Evolutionary conservation across 2,113 vertebrate species (phyloP), one percentile per base, ranked within the genome.

Genomic region (Balaenoptera acutorostrata): DNA sequence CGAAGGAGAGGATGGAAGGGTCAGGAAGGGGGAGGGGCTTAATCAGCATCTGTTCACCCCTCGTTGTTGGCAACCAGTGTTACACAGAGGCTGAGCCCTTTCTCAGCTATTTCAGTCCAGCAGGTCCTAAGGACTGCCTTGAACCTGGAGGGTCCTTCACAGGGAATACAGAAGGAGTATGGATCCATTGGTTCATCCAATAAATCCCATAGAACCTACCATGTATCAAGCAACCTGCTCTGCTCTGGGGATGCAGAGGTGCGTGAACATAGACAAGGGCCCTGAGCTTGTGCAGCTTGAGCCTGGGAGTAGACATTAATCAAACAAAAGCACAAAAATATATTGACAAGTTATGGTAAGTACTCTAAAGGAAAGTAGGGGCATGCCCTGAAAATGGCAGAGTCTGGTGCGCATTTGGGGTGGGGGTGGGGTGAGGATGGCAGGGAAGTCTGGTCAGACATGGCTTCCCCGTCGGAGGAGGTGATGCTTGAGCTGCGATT

Each of bases 401-500:
- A 5, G 33, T 36, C 44, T 57, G 4, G 13, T 36, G 12, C 59
- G 11, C 2, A 64, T 71, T 89, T 85, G 55, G 64, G 8, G 14
- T 21, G 6, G 39, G 1, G 3, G 20, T 10, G 20, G n/a, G 61
- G 25, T 68, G 55, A 80, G 41, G 29, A 8, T 23, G 57, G 36
- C 21, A 78, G 55, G 41, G 55, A 46, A 72, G 11, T n/a, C 41
- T 11, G 36, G 8, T 72, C 64, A 27, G 29, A 57, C 15, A 10
- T 10, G 2, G 5, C 27, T 49, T 57, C 41, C 39, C 0, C 0
- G 0, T n/a, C 6, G 3, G 31, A 95, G 15, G 29, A 68, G 39
- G 15, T 14, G 74, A 57, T 41, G 6, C 31, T 86, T 41, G 69
- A 84, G 8, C 52, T 59, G 52, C 8, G 39, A 31, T 20, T 20